phyloP scores from a whole-genome alignment of 2,113 vertebrate species.

The Brevimyrus niger region DNA sequence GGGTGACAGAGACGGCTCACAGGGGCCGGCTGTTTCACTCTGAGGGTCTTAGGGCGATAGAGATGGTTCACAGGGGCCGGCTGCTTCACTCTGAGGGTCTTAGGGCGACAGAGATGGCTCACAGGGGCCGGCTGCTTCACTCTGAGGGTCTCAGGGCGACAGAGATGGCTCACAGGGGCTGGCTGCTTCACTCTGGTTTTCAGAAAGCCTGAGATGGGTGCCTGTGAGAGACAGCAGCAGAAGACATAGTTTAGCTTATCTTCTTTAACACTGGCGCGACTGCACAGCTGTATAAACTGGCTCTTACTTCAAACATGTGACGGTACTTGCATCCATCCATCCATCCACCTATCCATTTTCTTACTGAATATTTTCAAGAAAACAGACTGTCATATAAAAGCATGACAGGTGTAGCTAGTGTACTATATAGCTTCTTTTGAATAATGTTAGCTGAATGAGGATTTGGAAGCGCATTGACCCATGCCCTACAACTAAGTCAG shows the following conservation, averaged over 20 bases:
- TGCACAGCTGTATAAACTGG: background rate
- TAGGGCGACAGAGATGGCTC: background rate
- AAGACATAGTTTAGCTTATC: background rate
- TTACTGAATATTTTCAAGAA: background rate
- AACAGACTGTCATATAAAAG: background rate
- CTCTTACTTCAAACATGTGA: background rate
- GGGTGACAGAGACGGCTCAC: no score
- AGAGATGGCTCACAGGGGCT: background rate
- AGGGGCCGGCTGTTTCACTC: background rate
- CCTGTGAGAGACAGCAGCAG: background rate
- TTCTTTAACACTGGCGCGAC: background rate
- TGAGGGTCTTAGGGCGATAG: background rate
- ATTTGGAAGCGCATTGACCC: background rate
- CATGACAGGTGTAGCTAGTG: background rate
- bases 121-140: background rate
- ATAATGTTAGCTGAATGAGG: background rate
- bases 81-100: background rate
- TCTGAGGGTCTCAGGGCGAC: background rate
- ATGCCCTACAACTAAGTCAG: background rate
- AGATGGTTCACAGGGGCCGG: background rate
- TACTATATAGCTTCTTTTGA: background rate
- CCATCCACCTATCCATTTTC: background rate
- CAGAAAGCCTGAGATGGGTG: background rate
- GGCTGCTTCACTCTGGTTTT: background rate
- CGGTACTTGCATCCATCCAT: background rate